phyloP scores from a whole-genome alignment of 2,888 invertebrate genomes.

The Poecilus cupreus region DNA sequence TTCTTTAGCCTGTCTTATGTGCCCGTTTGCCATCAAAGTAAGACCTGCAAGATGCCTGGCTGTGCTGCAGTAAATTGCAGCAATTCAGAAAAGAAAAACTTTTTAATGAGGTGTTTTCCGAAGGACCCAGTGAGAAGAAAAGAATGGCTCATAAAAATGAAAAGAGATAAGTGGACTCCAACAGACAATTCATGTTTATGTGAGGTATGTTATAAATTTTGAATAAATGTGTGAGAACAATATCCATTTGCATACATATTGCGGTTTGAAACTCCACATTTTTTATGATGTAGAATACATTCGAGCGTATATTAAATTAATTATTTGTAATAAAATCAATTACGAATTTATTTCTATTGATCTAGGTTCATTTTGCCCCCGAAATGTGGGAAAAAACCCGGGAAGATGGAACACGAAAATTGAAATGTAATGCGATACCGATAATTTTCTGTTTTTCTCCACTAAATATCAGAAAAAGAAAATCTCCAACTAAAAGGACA shows the following conservation, averaged over 20 bases:
- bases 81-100: not conserved
- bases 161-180: not conserved
- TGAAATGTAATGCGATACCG: not conserved
- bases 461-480: not conserved
- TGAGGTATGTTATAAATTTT: too few relatives aligned
- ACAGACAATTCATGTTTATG: too few relatives aligned
- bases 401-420: constrained; percentile 5
- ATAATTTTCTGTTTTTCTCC: not conserved
- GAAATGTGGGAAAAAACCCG: constrained; percentile 13
- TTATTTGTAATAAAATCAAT: too few relatives aligned
- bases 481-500: not conserved
- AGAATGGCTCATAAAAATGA: not conserved
- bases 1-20: too few relatives aligned
- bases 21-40: too few relatives aligned
- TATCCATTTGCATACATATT: too few relatives aligned
- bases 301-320: too few relatives aligned
- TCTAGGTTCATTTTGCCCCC: too few relatives aligned
- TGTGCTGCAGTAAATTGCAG: not conserved
- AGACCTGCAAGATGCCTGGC: not conserved
- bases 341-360: too few relatives aligned
- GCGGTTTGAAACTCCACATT: too few relatives aligned
- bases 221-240: too few relatives aligned
- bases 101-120: not conserved
- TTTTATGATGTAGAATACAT: too few relatives aligned
- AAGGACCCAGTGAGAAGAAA: not conserved